Base-by-base conservation (phyloP, 1,140 invertebrate species). In the Bombus breviceps region DNA sequence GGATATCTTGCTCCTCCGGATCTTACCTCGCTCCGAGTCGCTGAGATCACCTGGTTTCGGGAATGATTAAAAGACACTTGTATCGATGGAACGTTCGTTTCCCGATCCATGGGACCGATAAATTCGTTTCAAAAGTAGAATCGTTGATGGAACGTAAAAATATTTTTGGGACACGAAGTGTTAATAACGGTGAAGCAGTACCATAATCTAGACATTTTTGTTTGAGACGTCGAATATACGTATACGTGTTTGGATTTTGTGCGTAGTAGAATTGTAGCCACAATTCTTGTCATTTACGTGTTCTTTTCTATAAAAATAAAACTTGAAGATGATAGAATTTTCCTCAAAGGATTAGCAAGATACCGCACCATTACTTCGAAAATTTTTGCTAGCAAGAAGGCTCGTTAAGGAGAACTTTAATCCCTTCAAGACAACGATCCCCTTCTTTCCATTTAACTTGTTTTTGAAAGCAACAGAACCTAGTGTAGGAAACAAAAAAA, bases 381-480 rank as follows among this genome's bases (percentile, higher is more conserved):
- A 78, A 78, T 57, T 62, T 78, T 78, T 22, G 39, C 18, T 5
- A 13, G 47, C 57, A 22, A 37, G 53, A 77, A 34, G n/a, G 75
- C 75, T 77, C 57, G 57, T 77, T 77, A 77, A 62, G 43, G 8
- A 22, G 53, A 76, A 76, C 75, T 77, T 77, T 62, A 77, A 77
- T 39, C 53, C 62, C 37, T 62, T n/a, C 75, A 39, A 39, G 28
- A 22, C 57, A n/a, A 22, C 53, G 57, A 77, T 62, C 18, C 75
- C 32, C 41, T 66, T 77, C 37, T 77, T 77, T 39, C 13, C 34
- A 77, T 77, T 77, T 39, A 62, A 62, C 75, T 77, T 59, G 8
- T 77, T 62, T 57, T 62, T 18, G 75, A 34, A 34, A 25, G 73
- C 3, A 43, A 53, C 73, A 8, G 73, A 25, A 34, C n/a, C 18